phyloP scores from a whole-genome alignment of 2,888 invertebrate genomes.

The Cephus runcator region DNA sequence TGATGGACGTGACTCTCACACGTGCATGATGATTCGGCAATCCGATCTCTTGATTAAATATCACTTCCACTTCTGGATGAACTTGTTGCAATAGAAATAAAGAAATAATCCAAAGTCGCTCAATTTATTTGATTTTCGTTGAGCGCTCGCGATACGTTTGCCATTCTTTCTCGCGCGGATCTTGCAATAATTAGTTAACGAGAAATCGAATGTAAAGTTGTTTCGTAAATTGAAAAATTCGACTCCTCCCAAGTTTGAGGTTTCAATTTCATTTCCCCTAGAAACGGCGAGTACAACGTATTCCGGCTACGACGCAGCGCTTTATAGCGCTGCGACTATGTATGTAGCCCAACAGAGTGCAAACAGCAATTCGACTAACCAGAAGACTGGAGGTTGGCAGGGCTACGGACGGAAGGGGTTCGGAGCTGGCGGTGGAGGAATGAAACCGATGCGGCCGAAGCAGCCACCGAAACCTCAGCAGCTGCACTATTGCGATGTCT shows the following conservation, averaged over 20 bases:
- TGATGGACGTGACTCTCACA: constrained; percentile 5
- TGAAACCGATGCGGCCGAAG: constrained; percentile 76
- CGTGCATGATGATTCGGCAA: constrained; percentile 17
- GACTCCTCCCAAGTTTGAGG: constrained; percentile 57
- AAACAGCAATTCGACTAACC: constrained; percentile 65
- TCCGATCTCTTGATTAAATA: constrained; percentile 16
- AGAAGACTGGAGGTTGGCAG: constrained; percentile 71
- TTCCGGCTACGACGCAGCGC: constrained; percentile 93
- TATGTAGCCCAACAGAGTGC: constrained; percentile 83
- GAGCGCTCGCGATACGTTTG: too few relatives aligned
- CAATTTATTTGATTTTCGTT: too few relatives aligned
- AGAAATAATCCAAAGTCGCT: too few relatives aligned
- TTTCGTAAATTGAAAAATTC: constrained; percentile 36
- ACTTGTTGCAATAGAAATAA: too few relatives aligned
- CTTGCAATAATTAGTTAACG: not conserved
- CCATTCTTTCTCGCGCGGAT: not conserved
- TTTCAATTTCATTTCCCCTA: constrained; percentile 63
- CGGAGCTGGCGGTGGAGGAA: constrained; percentile 65
- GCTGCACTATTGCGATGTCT: constrained; percentile 97
- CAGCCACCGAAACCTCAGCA: constrained; percentile 92
- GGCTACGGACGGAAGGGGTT: constrained; percentile 72
- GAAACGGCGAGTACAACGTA: constrained; percentile 77
- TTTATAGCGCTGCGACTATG: constrained; percentile 95
- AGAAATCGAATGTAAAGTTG: constrained; percentile 17
- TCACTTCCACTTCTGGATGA: too few relatives aligned